Evolutionary conservation across 2,797 vertebrate genomes (phyloP).

Genomic region (Neosilurus mollespiculum): DNA sequence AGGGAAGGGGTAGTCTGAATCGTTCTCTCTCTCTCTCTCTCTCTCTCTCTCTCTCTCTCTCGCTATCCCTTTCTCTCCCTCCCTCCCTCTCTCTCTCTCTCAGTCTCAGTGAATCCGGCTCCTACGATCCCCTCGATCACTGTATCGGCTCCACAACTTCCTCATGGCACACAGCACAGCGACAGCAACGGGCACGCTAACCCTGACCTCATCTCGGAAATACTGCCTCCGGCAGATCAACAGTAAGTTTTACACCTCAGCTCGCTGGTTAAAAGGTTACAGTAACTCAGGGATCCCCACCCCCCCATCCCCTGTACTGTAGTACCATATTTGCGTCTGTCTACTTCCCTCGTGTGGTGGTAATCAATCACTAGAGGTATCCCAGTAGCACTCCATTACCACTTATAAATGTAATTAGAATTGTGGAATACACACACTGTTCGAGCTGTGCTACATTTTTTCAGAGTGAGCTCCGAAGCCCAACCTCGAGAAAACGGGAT

Average conservation of each 20-base stretch:
- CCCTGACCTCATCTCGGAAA: constrained; percentile 55
- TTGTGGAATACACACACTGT: neutral
- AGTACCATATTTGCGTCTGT: neutral
- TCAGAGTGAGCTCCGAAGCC: constrained; percentile 20
- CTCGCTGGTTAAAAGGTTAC: neutral
- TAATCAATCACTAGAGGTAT: neutral
- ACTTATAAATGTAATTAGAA: neutral
- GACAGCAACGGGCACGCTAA: constrained; percentile 58
- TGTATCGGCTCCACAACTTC: constrained; percentile 43
- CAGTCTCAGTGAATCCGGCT: constrained; percentile 46
- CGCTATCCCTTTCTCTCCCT: neutral
- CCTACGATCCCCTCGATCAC: constrained; percentile 63
- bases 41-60: neutral
- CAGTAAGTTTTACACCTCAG: constrained; percentile 67
- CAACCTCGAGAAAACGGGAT: constrained; percentile 85
- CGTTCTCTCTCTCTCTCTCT: neutral
- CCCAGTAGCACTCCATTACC: neutral
- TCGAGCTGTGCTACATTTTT: neutral
- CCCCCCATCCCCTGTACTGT: too few species aligned
- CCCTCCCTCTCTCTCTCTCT: neutral
- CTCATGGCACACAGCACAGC: constrained; percentile 57
- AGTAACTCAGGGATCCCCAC: too few species aligned
- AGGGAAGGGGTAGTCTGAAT: neutral
- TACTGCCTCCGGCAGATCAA: constrained; percentile 62
- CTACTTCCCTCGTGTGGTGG: neutral